A percentile compares a stretch with the other conserved stretches of the same genome.
Conservation (phyloP, 2,113 vertebrate species). For the Prietella phreatophila region DNA sequence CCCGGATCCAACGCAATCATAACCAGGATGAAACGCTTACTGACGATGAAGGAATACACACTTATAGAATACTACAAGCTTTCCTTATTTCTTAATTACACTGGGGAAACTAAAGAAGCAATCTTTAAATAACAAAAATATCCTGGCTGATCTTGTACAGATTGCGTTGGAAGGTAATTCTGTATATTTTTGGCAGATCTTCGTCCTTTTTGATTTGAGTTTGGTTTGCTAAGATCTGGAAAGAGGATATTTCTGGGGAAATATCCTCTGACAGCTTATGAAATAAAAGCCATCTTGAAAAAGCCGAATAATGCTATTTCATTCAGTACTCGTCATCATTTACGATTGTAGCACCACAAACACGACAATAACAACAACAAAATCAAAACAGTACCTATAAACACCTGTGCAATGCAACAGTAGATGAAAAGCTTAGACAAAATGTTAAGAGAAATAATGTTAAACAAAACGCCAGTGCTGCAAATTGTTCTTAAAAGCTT, state of each 20-base stretch:
- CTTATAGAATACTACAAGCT: neutral
- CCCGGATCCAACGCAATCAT: neutral
- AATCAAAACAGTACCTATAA: neutral
- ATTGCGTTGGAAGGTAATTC: neutral
- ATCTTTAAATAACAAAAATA: neutral
- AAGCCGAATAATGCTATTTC: neutral
- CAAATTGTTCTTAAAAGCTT: neutral
- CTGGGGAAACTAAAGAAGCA: neutral
- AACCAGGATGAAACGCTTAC: neutral
- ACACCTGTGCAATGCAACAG: conserved; percentile 1
- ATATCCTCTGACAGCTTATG: conserved; percentile 27
- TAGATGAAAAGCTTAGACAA: conserved; percentile 11
- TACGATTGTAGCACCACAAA: conserved; percentile 44
- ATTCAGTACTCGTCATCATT: neutral
- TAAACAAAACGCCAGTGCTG: neutral
- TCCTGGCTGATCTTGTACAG: neutral
- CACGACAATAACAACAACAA: neutral
- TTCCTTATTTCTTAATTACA: neutral
- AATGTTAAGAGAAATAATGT: neutral
- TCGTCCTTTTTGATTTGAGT: neutral
- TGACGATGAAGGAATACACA: neutral
- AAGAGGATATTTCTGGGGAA: neutral
- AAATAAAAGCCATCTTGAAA: neutral
- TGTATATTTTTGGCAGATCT: neutral
- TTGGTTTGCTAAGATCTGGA: neutral